phyloP scores from a whole-genome alignment of 2,888 invertebrate genomes.

The Drosophila eohydei region DNA sequence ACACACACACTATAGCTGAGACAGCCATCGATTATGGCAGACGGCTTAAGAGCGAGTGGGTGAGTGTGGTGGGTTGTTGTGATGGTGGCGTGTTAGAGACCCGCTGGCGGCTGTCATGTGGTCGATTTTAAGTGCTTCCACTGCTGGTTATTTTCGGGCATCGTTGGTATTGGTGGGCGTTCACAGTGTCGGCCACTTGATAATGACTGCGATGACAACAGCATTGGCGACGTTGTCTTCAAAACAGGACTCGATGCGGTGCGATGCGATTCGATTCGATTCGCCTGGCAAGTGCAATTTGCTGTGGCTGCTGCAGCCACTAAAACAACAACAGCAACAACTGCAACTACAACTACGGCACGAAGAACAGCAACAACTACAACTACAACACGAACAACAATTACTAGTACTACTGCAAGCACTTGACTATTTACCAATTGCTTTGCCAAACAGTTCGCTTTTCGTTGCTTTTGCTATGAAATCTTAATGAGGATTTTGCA shows the following conservation, averaged over 20 bases:
- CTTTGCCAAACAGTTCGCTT: conserved; percentile 34
- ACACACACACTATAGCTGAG: conserved; percentile 24
- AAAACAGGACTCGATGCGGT: conserved; percentile 17
- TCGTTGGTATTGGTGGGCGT: conserved; percentile 43
- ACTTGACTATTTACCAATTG: conserved; percentile 33
- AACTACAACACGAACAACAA: conserved; percentile 2
- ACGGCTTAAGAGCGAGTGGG: conserved; percentile 23
- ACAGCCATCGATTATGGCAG: conserved; percentile 71
- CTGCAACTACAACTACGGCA: not conserved
- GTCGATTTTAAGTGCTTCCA: conserved; percentile 78
- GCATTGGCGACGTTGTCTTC: conserved; percentile 40
- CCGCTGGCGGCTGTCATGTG: conserved; percentile 68
- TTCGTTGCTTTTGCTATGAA: not conserved
- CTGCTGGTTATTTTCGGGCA: conserved; percentile 71
- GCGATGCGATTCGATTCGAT: not conserved
- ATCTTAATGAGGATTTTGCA: not conserved
- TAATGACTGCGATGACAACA: conserved; percentile 75
- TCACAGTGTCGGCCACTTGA: conserved; percentile 66
- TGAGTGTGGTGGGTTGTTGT: not conserved
- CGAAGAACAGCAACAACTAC: not conserved
- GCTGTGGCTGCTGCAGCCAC: conserved; percentile 18
- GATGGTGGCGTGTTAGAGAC: conserved; percentile 15
- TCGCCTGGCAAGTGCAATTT: conserved; percentile 24
- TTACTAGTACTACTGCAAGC: conserved; percentile 1
- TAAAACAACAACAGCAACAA: conserved; percentile 9